phyloP scores from a whole-genome alignment of 2,113 vertebrate genomes.

The Neogobius melanostomus region DNA sequence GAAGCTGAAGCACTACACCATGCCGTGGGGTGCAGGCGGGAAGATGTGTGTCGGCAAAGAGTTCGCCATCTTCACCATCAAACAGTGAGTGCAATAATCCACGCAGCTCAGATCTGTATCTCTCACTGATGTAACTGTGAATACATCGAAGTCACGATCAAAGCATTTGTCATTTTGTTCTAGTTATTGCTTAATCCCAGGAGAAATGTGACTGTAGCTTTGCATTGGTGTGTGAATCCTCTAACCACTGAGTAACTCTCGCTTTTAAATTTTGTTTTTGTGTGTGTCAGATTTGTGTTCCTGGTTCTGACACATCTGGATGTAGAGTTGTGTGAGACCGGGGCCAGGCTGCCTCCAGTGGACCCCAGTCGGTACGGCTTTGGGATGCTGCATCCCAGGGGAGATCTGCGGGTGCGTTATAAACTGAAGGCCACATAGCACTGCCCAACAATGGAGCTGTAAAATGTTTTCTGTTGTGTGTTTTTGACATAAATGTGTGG shows the following conservation, averaged over 20 bases:
- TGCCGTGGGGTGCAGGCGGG: slow-evolving; percentile 82
- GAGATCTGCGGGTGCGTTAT: slow-evolving; percentile 72
- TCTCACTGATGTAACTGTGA: slow-evolving; percentile 6
- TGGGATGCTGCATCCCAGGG: slow-evolving; percentile 79
- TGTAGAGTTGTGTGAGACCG: slow-evolving; percentile 68
- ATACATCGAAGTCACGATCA: slow-evolving; percentile 25
- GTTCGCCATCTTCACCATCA: slow-evolving; percentile 75
- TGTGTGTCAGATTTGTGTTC: slow-evolving; percentile 75
- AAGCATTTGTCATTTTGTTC: slow-evolving; percentile 38
- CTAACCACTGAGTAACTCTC: not conserved
- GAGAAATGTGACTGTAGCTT: slow-evolving; percentile 13
- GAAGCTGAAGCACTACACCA: slow-evolving; percentile 73
- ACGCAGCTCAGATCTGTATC: not conserved
- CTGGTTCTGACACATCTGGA: slow-evolving; percentile 77
- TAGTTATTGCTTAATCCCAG: slow-evolving; percentile 22
- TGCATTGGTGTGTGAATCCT: not conserved
- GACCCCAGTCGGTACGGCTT: slow-evolving; percentile 78
- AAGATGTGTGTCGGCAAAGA: slow-evolving; percentile 73
- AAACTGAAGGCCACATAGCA: slow-evolving; percentile 47
- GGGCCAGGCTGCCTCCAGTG: slow-evolving; percentile 66
- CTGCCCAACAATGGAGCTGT: not conserved
- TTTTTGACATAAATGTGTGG: not conserved
- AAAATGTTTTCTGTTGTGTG: not conserved
- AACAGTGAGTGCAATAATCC: slow-evolving; percentile 74
- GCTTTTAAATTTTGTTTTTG: not conserved